Base-by-base conservation (phyloP, 2,797 vertebrate species). In the Aulostomus chinensis region DNA sequence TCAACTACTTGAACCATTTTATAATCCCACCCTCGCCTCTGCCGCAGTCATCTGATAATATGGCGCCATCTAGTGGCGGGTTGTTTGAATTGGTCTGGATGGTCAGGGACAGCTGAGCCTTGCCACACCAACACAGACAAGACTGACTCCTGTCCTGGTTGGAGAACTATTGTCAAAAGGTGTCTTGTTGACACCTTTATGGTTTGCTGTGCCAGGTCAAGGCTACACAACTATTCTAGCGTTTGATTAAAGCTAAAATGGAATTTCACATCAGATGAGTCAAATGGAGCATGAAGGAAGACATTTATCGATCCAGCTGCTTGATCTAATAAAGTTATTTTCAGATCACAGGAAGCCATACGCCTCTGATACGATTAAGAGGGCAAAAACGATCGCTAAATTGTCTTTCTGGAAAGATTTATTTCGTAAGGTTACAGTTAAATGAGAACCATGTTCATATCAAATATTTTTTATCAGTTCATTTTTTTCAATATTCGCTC, bases 11-110 rank as follows among this genome's bases (percentile, higher is more conserved):
- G n/a, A n/a, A n/a, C n/a, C n/a, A n/a, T n/a, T n/a, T n/a, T n/a
- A n/a, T n/a, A n/a, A n/a, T 26, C 1, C 15, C 7, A 24, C 32
- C 6, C 8, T 12, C 14, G n/a, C 12, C 0, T 1, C 30, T 17
- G 35, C 10, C 13, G n/a, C 2, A 26, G 11, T 17, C 14, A 8
- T 12, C 7, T 70, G 42, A 46, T 18, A 7, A 34, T 24, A 16
- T 60, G 53, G 11, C 11, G 4, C 72, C 79, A 58, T 57, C 85
- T 76, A 35, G 58, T 63, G 85, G 67, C 22, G 7, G 5, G 13
- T 17, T 0, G 0, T 3, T 10, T 25, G 3, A 32, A 52, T 17
- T n/a, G n/a, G n/a, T n/a, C n/a, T n/a, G n/a, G n/a, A n/a, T n/a
- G n/a, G n/a, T n/a, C n/a, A n/a, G n/a, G n/a, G n/a, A n/a, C n/a